phyloP scores from a whole-genome alignment of 2,113 vertebrate species.

The Phylloscopus trochiloides region DNA sequence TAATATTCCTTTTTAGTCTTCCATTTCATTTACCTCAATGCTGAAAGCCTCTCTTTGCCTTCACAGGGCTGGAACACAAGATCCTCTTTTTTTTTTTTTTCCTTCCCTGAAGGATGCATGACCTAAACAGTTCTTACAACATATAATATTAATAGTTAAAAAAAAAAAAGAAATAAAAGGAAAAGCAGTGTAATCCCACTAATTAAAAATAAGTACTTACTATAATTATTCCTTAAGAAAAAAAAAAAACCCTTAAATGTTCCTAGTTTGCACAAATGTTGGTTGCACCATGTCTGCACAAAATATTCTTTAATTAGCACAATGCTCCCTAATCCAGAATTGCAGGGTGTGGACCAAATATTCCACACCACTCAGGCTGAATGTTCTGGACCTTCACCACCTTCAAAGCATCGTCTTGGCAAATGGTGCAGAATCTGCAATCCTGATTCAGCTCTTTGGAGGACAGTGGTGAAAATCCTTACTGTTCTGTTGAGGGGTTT shows the following conservation, averaged over 20 bases:
- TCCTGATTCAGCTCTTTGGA: neutral
- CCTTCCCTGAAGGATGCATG: neutral
- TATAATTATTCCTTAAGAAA: neutral
- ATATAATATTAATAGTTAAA: neutral
- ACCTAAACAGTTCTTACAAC: neutral
- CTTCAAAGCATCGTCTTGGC: neutral
- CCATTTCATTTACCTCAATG: neutral
- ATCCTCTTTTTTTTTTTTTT: neutral
- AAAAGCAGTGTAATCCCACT: neutral
- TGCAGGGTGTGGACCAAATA: neutral
- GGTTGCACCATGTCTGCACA: neutral
- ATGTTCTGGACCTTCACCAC: neutral
- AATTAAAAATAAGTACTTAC: neutral
- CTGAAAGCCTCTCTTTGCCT: neutral
- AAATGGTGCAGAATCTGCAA: neutral
- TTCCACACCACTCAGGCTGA: neutral
- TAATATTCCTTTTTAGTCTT: neutral
- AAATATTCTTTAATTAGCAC: neutral
- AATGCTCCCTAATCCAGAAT: neutral
- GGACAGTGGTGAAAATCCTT: neutral
- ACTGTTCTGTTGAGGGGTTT: fast-evolving
- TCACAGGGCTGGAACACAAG: neutral
- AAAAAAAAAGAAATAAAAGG: neutral
- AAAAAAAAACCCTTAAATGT: fast-evolving
- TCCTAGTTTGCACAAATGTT: neutral